Percentiles rank a stretch among this genome's conserved stretches.
phyloP scores from a whole-genome alignment of 2,888 invertebrate genomes.

The Drosophila ezoana region DNA sequence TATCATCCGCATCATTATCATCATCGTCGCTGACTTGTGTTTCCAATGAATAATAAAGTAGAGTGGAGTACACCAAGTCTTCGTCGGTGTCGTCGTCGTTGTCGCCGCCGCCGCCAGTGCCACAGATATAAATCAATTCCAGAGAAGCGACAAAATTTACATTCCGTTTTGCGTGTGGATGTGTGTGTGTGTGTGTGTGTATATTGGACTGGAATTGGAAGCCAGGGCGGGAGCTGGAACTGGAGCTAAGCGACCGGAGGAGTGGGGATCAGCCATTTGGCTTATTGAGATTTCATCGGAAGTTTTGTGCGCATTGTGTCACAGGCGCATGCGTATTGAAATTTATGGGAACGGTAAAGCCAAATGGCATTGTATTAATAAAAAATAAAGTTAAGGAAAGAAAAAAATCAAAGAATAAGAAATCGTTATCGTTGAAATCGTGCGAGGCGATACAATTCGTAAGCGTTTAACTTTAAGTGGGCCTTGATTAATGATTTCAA shows the following conservation, averaged over 20 bases:
- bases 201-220: slow-evolving; percentile 23
- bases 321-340: slow-evolving; percentile 71
- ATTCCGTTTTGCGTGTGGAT: slow-evolving; percentile 62
- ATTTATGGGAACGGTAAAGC: slow-evolving; percentile 78
- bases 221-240: slow-evolving; percentile 9
- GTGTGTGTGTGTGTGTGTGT: slow-evolving; percentile 4
- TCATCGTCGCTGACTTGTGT: slow-evolving; percentile 57
- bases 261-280: slow-evolving; percentile 57
- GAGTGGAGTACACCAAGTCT: slow-evolving; percentile 65
- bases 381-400: slow-evolving; percentile 36
- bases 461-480: slow-evolving; percentile 79
- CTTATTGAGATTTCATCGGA: slow-evolving; percentile 79
- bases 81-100: slow-evolving; percentile 15
- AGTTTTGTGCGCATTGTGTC: slow-evolving; percentile 73
- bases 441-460: slow-evolving; percentile 75
- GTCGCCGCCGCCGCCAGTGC: slow-evolving; percentile 49
- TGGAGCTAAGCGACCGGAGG: not conserved
- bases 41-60: slow-evolving; percentile 78
- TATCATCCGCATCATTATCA: slow-evolving; percentile 26
- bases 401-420: slow-evolving; percentile 31
- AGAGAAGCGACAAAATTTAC: slow-evolving; percentile 78
- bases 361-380: slow-evolving; percentile 77
- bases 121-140: slow-evolving; percentile 77
- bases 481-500: slow-evolving; percentile 73
- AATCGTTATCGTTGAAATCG: slow-evolving; percentile 75